Evolutionary conservation across 2,797 vertebrate genomes (phyloP), one percentile per base, ranked within the genome.

Genomic region (Enteromius afrohamiltoni): DNA sequence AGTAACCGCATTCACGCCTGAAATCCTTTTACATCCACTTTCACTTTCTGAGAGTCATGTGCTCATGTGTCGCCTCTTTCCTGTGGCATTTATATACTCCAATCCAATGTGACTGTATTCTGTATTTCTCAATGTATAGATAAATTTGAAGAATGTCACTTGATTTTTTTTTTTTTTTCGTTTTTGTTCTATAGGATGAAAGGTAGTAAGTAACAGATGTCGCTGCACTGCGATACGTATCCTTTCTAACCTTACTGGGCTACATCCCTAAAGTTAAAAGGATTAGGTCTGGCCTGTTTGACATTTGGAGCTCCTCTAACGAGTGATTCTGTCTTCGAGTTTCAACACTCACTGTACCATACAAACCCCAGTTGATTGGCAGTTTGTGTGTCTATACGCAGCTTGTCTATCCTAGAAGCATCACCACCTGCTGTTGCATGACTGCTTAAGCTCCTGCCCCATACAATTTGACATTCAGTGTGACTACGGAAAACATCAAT

Each of bases 381-480:
- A 87, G 79, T 83, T 85, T 80, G 82, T 85, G 85, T 85, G 74
- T 84, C 77, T 87, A 74, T 47, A 80, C 75, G 74, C 84, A 85
- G 83, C 79, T 83, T 80, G 84, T 86, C 88, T 86, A 84, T 88
- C 82, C 77, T 77, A 82, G 83, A 85, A 86, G 85, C 86, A 80
- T 87, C 87, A 87, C 88, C 88, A 89, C 88, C 88, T 89, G 88
- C 88, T 88, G 88, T 88, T 89, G 87, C 88, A 77, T 80, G 85
- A 67, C 86, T 87, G 88, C 88, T 88, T 85, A 83, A 87, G 85
- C 86, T 87, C 86, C 83, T 86, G 88, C 85, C 83, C 85, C 87
- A 86, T 87, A 85, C 86, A 87, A 86, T 81, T 87, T 87, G 62
- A 76, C 84, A 88, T 88, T 90, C 85, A 88, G 67, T 55, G 68